Conservation (phyloP, 1,140 invertebrate species). For the Anthonomus grandis region DNA sequence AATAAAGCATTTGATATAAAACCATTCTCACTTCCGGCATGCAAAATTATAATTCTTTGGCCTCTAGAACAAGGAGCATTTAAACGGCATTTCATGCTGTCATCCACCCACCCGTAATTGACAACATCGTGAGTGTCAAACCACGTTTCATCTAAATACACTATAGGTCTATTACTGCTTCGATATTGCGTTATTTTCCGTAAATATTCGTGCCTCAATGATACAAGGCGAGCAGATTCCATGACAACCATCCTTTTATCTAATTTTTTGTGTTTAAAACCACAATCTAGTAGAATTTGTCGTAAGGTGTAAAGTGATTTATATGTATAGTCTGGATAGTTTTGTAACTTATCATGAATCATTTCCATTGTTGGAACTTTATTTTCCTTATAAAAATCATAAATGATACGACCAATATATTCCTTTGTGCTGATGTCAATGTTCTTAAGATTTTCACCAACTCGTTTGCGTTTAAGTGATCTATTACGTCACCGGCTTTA, state of each 20-base stretch:
- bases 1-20: slow-evolving; percentile 34
- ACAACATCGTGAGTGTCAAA: slow-evolving; percentile 13
- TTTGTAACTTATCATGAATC: slow-evolving; percentile 2
- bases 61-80: slow-evolving; percentile 26
- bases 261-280: slow-evolving; percentile 1
- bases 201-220: background rate
- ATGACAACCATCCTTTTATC: slow-evolving; percentile 4
- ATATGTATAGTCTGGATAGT: background rate
- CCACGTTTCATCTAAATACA: slow-evolving; percentile 11
- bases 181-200: background rate
- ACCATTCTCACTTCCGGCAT: slow-evolving; percentile 32
- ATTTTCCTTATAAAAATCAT: slow-evolving; percentile 14
- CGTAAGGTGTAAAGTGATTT: background rate
- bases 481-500: background rate
- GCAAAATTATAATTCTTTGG: slow-evolving; percentile 35
- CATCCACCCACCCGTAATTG: slow-evolving; percentile 15
- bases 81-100: slow-evolving; percentile 7
- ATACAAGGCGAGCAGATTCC: background rate
- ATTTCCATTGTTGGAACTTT: slow-evolving; percentile 5
- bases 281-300: background rate
- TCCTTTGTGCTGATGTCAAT: background rate
- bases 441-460: background rate
- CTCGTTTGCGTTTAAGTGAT: background rate
- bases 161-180: background rate
- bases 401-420: background rate